Evolutionary conservation across 2,888 invertebrate genomes (phyloP).

Genomic region (Sisyra nigra): DNA sequence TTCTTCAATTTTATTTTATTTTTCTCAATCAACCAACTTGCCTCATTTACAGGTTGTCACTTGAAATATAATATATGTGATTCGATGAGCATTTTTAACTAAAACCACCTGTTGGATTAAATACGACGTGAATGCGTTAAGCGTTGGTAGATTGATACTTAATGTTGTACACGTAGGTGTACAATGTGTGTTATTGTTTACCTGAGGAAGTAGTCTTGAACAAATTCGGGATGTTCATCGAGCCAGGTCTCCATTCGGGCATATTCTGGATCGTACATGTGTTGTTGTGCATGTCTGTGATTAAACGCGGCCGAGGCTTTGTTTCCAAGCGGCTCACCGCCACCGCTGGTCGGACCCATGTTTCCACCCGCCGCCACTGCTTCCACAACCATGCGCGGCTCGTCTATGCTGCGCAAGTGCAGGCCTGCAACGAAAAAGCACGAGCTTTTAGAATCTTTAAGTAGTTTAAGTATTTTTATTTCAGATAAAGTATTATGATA

Average conservation of each 20-base stretch:
- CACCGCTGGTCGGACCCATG: constrained; percentile 41
- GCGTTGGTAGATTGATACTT: no score
- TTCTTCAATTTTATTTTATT: no score
- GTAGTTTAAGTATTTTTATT: neutral
- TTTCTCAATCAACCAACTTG: no score
- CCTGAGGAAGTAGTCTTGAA: constrained; percentile 89
- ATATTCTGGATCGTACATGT: constrained; percentile 68
- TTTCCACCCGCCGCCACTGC: constrained; percentile 32
- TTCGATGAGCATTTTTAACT: no score
- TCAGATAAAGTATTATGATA: no score
- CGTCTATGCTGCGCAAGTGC: constrained; percentile 73
- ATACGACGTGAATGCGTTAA: no score
- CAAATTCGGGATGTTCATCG: constrained; percentile 91
- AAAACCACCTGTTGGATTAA: no score
- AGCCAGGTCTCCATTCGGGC: constrained; percentile 90
- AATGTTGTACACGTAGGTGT: no score
- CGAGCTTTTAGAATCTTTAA: neutral
- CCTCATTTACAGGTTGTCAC: no score
- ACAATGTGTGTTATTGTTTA: no score
- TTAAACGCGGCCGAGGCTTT: constrained; percentile 16
- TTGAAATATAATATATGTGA: no score
- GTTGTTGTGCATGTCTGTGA: constrained; percentile 22
- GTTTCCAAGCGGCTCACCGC: constrained; percentile 24
- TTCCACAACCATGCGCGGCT: constrained; percentile 48
- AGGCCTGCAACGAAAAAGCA: constrained; percentile 44